Percentiles rank a stretch among this genome's conserved stretches.
These are phyloP conservation scores for Gulo gulo DNA, from an alignment of 2,113 vertebrate species.

Conservation along the genomic window DNA sequence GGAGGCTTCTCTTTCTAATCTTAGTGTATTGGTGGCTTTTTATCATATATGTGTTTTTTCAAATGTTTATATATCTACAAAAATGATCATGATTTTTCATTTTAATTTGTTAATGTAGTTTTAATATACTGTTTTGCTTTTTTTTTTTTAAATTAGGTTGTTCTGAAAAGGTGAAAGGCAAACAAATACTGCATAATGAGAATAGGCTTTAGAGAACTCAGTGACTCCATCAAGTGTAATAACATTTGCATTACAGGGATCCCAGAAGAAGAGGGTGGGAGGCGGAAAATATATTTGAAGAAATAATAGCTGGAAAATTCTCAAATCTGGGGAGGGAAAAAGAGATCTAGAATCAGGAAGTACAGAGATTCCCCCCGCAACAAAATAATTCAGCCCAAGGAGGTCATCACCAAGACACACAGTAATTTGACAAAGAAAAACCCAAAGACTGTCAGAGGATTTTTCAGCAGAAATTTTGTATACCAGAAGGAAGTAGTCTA, in stretches of 20 bases:
- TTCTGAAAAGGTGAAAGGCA: not conserved
- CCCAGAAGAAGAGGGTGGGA: not conserved
- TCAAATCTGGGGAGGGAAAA: not conserved
- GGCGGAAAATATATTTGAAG: not conserved
- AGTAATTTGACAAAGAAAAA: not conserved
- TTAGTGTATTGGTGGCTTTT: not conserved
- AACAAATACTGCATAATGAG: not conserved
- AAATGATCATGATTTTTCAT: not conserved
- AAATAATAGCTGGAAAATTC: not conserved
- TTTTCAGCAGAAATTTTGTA: not conserved
- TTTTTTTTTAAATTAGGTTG: not conserved
- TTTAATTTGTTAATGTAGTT: not conserved
- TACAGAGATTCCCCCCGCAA: not conserved
- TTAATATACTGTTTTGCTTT: not conserved
- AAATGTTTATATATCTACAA: not conserved
- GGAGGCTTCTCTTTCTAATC: not conserved
- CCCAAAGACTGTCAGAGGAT: not conserved
- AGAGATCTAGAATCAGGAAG: not conserved
- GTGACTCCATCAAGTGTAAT: not conserved
- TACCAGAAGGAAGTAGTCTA: not conserved
- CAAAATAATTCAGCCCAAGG: not conserved
- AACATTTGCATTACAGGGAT: not conserved
- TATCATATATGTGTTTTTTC: not conserved
- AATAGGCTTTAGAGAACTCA: not conserved
- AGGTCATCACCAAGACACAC: not conserved